Base-by-base conservation (phyloP, 2,797 vertebrate genomes). In the Anomalospiza imberbis region DNA sequence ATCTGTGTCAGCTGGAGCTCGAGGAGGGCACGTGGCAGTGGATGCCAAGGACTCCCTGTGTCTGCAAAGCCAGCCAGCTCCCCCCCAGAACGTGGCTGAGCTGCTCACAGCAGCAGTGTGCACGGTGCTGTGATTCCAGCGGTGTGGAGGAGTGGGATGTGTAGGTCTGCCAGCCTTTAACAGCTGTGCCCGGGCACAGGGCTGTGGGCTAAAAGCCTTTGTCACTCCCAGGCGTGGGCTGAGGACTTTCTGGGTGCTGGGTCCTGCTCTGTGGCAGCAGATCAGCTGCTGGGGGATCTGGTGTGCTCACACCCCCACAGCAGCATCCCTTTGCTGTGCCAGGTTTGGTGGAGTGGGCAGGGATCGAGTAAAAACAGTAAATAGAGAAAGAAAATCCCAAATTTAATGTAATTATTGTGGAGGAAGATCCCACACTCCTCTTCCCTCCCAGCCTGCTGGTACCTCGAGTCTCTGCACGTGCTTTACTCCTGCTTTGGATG, bases 381-480 rank as follows among this genome's bases (percentile, higher is more conserved):
- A 20, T 1, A 9, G 42, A 55, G 47, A 60, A 67, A 21, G 12
- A 50, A 50, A 87, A 54, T 26, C 58, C 36, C 29, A 55, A 60
- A 55, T 34, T 45, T 6, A 7, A 17, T 18, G 2, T n/a, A 20
- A 83, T 36, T 40, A 12, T 10, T 17, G 15, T 20, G 3, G 25
- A 88, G 36, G 40, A 58, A 28, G 32, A 24, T 58, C 24, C 61
- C 3, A 1, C 5, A 3, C 12, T 8, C 28, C 55, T 85, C 48
- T 28, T 53, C 14, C 12, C 12, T 25, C 38, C 36, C 60, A 42
- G 21, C 45, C 45, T 44, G 8, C 34, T 0, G 3, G 12, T 45
- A 20, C 57, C 16, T 16, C 5, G 57, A 28, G 15, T 38, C 32
- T 48, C n/a, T 1, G 1, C 48, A 3, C 0, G 0, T 25, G 57